phyloP scores from a whole-genome alignment of 2,888 invertebrate genomes.

The Scaptomyza flava region DNA sequence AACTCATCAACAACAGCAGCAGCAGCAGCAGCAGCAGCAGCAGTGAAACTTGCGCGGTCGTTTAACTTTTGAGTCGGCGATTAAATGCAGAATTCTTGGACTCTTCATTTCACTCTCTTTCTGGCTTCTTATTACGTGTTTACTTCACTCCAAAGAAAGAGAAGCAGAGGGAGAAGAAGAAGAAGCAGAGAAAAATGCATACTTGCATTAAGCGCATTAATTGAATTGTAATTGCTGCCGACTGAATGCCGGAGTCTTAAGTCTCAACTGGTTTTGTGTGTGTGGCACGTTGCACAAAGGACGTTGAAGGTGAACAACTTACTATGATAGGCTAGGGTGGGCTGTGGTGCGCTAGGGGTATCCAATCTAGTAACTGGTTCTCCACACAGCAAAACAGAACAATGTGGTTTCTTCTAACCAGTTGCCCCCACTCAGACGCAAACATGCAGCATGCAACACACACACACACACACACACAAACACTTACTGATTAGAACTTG shows the following conservation, averaged over 20 bases:
- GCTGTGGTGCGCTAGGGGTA: neutral
- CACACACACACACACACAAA: conserved; percentile 14
- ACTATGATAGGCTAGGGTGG: neutral
- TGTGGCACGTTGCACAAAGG: conserved; percentile 45
- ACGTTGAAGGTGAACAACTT: conserved; percentile 76
- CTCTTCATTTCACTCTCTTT: conserved; percentile 34
- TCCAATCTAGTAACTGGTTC: conserved; percentile 37
- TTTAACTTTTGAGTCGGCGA: conserved; percentile 74
- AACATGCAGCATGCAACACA: conserved; percentile 12
- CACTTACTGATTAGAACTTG: conserved; percentile 74
- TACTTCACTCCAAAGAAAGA: conserved; percentile 54
- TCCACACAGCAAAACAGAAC: conserved; percentile 2
- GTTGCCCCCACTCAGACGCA: conserved; percentile 34
- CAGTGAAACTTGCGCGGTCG: conserved; percentile 71
- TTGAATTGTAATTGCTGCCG: conserved; percentile 76
- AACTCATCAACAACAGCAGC: conserved; percentile 11
- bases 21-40: conserved; percentile 6
- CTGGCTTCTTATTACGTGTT: conserved; percentile 61
- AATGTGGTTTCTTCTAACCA: conserved; percentile 36
- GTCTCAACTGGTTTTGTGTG: conserved; percentile 63
- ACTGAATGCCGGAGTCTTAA: conserved; percentile 16
- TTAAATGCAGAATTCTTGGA: conserved; percentile 75
- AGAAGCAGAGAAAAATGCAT: neutral
- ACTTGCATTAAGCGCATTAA: conserved; percentile 75
- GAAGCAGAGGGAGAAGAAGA: neutral